phyloP scores from a whole-genome alignment of 2,888 invertebrate genomes.

The Augiades crinisus region DNA sequence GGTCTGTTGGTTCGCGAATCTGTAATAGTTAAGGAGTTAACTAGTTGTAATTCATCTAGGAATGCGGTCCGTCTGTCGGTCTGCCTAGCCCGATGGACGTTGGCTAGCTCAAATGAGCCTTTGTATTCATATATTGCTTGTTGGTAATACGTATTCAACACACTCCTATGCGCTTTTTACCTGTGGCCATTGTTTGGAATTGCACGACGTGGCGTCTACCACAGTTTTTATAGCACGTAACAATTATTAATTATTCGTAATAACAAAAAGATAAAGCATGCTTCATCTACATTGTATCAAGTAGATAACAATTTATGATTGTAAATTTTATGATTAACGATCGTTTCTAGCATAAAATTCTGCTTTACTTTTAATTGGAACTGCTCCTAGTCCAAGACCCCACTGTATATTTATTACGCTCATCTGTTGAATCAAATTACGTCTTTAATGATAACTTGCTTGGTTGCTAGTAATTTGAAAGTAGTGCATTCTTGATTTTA shows the following conservation, averaged over 20 bases:
- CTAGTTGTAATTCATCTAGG: conserved; percentile 63
- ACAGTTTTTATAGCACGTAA: conserved; percentile 16
- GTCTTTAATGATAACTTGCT: too few species aligned
- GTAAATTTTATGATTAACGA: conserved; percentile 10
- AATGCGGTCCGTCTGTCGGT: conserved; percentile 50
- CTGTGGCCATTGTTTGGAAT: conserved; percentile 7
- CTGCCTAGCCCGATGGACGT: conserved; percentile 1
- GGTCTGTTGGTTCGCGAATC: conserved; percentile 34
- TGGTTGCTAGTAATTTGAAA: too few species aligned
- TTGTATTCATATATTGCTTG: conserved; percentile 18
- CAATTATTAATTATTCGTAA: conserved; percentile 15
- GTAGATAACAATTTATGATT: conserved; percentile 4
- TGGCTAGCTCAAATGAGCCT: conserved; percentile 16
- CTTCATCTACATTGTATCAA: conserved; percentile 10
- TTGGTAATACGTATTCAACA: conserved; percentile 13
- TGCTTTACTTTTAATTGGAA: not conserved
- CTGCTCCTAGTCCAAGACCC: too few species aligned
- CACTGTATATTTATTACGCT: too few species aligned
- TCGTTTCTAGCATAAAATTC: not conserved
- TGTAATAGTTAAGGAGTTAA: conserved; percentile 45
- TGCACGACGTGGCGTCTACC: not conserved
- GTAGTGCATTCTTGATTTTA: too few species aligned
- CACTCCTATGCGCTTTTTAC: conserved; percentile 17
- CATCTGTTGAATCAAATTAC: too few species aligned
- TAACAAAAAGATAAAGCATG: conserved; percentile 3